A percentile compares a stretch with the other conserved stretches of the same genome.
phyloP scores from a whole-genome alignment of 2,113 vertebrate genomes.

The Philantomba maxwellii region DNA sequence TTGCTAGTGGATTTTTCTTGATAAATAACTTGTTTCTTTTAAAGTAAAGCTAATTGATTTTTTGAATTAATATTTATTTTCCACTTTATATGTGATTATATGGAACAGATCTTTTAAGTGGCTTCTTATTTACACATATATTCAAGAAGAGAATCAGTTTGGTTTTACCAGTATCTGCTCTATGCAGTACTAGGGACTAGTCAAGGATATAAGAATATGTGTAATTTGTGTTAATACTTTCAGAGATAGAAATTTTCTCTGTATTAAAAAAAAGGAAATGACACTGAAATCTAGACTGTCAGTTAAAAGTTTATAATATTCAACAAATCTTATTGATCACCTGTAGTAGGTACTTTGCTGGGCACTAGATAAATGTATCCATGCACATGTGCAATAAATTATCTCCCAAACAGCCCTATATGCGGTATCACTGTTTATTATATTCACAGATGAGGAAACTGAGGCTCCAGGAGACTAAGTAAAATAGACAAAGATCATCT shows the following conservation, averaged over 20 bases:
- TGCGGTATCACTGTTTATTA: neutral
- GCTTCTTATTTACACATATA: neutral
- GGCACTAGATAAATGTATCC: neutral
- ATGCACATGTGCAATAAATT: neutral
- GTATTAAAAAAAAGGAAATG: neutral
- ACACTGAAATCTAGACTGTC: neutral
- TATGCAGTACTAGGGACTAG: neutral
- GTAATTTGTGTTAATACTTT: neutral
- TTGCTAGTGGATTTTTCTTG: neutral
- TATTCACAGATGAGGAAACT: neutral
- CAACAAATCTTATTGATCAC: neutral
- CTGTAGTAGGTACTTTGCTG: neutral
- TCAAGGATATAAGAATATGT: neutral
- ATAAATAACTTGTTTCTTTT: neutral
- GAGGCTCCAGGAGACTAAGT: neutral
- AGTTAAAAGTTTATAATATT: neutral
- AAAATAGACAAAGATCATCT: neutral
- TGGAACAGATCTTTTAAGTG: neutral
- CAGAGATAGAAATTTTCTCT: neutral
- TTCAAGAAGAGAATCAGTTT: neutral
- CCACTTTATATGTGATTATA: neutral
- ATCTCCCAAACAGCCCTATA: neutral
- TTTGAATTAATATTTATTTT: neutral
- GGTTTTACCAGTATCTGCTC: neutral
- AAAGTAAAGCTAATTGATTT: neutral